Base-by-base conservation (phyloP, 2,888 invertebrate species). In the Boloria selene region DNA sequence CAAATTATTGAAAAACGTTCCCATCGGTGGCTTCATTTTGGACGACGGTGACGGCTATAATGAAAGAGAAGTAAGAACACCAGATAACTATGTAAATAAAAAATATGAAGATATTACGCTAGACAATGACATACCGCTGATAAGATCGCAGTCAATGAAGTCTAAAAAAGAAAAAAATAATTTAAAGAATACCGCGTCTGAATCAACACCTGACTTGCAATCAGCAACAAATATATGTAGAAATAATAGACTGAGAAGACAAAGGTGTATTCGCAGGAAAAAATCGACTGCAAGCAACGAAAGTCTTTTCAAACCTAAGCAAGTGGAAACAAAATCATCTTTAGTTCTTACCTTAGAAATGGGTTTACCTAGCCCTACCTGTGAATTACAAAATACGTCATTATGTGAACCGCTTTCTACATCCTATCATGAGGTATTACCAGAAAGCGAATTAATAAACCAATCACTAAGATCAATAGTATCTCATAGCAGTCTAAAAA, bases 251-350 rank as follows among this genome's bases (percentile, higher is more conserved):
- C 78, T 94, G 45, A 93, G 92, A 78, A 84, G 94, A 18, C 94
- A 94, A 77, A 92, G 87, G 72, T 94, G 94, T 73, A 93, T 94
- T 16, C 83, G 94, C 3, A 87, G 93, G 69, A 92, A 93, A 72
- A 93, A 92, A 70, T 90, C 89, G 2, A 89, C 88, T 14, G 83
- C 86, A 0, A 90, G 90, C 64, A 89, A 87, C 42, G 90, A 90
- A 59, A 90, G 88, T 67, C 75, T 82, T 54, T 84, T 81, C 75
- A 85, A 82, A 70, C 79, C 75, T 16, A 84, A 80, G 70, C 78
- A 75, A 64, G 56, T 61, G 10, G 79, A 82, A 63, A 64, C 74
- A 1, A 88, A 87, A 75, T 81, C 83, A 6, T 78, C 79, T 2
- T 83, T 88, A 10, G 80, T 88, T 17, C 79, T 88, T 1, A 88